Evolutionary conservation across 2,113 vertebrate species (phyloP).

Genomic region (Ivindomyrus marchei): DNA sequence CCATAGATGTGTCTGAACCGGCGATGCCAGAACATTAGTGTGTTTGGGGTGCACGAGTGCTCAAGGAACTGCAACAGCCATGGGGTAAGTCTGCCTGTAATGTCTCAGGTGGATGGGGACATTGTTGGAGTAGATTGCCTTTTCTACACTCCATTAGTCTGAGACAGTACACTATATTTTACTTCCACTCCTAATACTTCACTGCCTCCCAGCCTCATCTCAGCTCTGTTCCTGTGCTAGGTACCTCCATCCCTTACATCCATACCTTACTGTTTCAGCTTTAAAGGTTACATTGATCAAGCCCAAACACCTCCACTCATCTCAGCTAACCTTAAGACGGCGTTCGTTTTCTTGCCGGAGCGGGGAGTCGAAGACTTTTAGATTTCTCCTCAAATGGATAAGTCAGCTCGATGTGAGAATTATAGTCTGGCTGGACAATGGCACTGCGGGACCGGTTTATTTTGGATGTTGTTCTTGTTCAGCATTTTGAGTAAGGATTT

Average conservation of each 20-base stretch:
- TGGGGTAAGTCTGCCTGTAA: slow-evolving; percentile 68
- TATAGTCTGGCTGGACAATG: slow-evolving; percentile 7
- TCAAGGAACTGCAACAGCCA: slow-evolving; percentile 72
- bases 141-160: not conserved
- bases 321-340: slow-evolving; percentile 33
- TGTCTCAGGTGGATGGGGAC: not conserved
- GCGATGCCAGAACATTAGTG: slow-evolving; percentile 84
- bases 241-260: not conserved
- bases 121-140: not conserved
- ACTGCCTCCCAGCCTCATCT: not conserved
- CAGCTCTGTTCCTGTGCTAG: not conserved
- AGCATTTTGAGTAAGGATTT: not conserved
- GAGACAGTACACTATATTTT: not conserved
- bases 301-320: slow-evolving; percentile 42
- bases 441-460: not conserved
- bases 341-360: slow-evolving; percentile 51
- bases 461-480: slow-evolving; percentile 21
- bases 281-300: not conserved
- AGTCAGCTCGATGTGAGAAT: slow-evolving; percentile 23
- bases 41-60: slow-evolving; percentile 82
- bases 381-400: slow-evolving; percentile 41
- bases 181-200: not conserved
- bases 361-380: slow-evolving; percentile 41
- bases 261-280: not conserved
- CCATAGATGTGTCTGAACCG: slow-evolving; percentile 87